These are phyloP conservation scores for Melozone crissalis DNA, from an alignment of 2,113 vertebrate species.

Conservation along the genomic window DNA sequence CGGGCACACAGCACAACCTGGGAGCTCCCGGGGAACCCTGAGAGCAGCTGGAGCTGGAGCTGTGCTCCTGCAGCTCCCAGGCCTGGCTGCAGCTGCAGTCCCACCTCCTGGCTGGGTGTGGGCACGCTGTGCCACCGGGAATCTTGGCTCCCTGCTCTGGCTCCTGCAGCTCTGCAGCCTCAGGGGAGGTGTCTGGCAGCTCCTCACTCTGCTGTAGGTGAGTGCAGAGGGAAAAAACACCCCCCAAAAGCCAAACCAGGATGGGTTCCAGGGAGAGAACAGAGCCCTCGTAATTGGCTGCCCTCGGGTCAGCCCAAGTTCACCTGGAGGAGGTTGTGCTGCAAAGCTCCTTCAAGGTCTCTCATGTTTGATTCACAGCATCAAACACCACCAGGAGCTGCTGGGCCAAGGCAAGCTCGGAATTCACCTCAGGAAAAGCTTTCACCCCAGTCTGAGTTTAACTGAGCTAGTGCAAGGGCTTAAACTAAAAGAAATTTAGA, in stretches of 20 bases:
- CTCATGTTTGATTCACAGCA: neutral
- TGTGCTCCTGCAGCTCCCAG: neutral
- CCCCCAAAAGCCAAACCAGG: neutral
- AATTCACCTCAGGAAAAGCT: neutral
- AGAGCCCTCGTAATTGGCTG: neutral
- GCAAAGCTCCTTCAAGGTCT: neutral
- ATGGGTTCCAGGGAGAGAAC: neutral
- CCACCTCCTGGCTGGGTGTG: neutral
- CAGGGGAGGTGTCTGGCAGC: neutral
- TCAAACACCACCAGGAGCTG: neutral
- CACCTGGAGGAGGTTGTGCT: neutral
- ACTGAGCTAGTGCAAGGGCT: neutral
- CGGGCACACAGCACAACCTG: neutral
- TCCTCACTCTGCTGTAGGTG: neutral
- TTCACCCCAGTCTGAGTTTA: neutral
- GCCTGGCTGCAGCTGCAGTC: neutral
- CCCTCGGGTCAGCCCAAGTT: constrained; percentile 17
- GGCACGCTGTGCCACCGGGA: neutral
- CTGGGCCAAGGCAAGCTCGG: neutral
- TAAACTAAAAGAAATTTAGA: neutral
- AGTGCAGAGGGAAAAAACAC: neutral
- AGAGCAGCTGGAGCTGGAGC: neutral
- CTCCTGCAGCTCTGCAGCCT: neutral
- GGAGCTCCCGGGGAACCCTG: neutral
- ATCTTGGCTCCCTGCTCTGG: neutral